These are phyloP conservation scores for Meloidogyne hapla DNA, from an alignment of 1,140 invertebrate genomes.

Conservation along the genomic window DNA sequence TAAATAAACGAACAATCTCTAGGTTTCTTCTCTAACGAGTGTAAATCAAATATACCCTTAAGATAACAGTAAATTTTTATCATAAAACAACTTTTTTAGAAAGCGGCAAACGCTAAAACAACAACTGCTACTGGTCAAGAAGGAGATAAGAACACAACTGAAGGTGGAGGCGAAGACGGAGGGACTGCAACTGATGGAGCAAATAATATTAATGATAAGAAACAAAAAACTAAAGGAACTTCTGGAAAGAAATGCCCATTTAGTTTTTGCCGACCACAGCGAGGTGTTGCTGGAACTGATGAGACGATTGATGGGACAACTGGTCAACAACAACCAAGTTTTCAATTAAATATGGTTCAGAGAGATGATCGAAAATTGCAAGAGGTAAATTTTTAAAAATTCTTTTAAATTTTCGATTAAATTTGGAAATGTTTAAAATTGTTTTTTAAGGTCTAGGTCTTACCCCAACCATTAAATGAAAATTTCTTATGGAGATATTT, in stretches of 20 bases:
- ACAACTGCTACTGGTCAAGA: not conserved
- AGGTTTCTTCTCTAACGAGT: too few species aligned
- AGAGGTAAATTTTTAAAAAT: too few species aligned
- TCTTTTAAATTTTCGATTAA: not conserved
- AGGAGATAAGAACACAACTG: not conserved
- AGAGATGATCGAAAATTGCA: slow-evolving; percentile 43
- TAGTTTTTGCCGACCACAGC: slow-evolving; percentile 6
- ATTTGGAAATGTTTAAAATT: too few species aligned
- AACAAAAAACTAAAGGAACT: slow-evolving; percentile 10
- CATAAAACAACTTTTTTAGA: not conserved
- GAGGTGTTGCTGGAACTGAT: not conserved
- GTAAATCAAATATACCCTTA: too few species aligned
- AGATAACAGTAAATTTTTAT: too few species aligned
- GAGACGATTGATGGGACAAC: not conserved
- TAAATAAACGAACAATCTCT: too few species aligned
- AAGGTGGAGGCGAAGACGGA: not conserved
- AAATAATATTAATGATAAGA: slow-evolving; percentile 20
- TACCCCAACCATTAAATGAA: too few species aligned
- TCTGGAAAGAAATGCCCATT: slow-evolving; percentile 7
- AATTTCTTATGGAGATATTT: too few species aligned
- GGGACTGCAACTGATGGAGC: not conserved
- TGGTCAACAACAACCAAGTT: not conserved
- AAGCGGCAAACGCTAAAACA: not conserved
- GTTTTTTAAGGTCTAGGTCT: too few species aligned
- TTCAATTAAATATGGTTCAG: slow-evolving; percentile 27